phyloP scores from a whole-genome alignment of 1,140 invertebrate species.

The Macrostomum lignano region DNA sequence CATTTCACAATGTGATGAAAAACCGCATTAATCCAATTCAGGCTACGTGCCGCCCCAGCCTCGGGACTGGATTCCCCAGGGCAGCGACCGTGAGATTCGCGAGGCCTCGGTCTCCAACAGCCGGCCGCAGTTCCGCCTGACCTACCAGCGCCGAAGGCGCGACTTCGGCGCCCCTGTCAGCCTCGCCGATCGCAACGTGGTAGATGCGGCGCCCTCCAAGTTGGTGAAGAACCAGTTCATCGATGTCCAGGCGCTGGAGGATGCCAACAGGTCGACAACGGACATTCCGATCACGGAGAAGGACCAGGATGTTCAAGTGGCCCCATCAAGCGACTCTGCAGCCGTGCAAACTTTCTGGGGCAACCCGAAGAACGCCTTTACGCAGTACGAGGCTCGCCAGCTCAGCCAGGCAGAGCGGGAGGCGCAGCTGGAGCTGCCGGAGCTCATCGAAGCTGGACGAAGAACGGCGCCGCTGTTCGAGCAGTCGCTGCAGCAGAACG shows the following conservation, averaged over 20 bases:
- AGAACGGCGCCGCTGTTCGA: conserved; percentile 10
- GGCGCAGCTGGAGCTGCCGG: conserved; percentile 10
- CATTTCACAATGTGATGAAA: too few species aligned
- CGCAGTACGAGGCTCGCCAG: conserved; percentile 21
- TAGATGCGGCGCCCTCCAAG: too few species aligned
- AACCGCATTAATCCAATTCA: too few species aligned
- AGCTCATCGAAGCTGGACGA: conserved; percentile 8
- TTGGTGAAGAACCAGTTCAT: conserved; percentile 21
- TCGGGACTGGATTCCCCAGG: not conserved
- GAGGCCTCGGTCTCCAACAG: not conserved
- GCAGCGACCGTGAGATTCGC: conserved; percentile 1
- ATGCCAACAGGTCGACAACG: conserved; percentile 10
- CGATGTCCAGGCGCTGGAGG: conserved; percentile 8
- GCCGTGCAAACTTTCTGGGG: conserved; percentile 23
- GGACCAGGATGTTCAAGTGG: conserved; percentile 15
- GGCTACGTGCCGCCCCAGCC: not conserved
- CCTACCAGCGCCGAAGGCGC: conserved; percentile 11
- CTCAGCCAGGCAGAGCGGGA: conserved; percentile 16
- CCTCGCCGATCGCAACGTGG: conserved; percentile 18
- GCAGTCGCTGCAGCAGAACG: conserved; percentile 23
- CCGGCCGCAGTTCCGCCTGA: not conserved
- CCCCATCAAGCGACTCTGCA: not conserved
- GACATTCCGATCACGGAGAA: conserved; percentile 17
- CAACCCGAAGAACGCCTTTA: conserved; percentile 19
- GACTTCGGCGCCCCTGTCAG: conserved; percentile 18